phyloP scores from a whole-genome alignment of 2,113 vertebrate species.

The Aegithalos caudatus region DNA sequence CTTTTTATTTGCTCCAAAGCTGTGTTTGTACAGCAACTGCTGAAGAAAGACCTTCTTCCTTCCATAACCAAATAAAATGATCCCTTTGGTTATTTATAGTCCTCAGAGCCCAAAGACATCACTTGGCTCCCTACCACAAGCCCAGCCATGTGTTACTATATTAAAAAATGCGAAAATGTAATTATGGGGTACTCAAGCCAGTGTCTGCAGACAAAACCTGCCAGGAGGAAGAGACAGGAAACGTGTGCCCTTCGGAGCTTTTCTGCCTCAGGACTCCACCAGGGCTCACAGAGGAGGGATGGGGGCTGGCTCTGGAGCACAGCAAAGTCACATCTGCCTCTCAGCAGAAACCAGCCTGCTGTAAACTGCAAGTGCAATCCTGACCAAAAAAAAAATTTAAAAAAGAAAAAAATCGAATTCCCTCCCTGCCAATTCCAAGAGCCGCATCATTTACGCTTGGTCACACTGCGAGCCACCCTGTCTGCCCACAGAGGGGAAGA shows the following conservation, averaged over 20 bases:
- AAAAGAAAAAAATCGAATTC: not conserved
- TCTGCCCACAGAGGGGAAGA: conserved; percentile 54
- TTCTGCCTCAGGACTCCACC: conserved; percentile 36
- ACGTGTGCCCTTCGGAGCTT: conserved; percentile 37
- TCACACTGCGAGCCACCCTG: conserved; percentile 42
- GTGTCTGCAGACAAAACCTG: conserved; percentile 75
- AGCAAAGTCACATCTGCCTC: not conserved
- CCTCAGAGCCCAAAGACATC: conserved; percentile 67
- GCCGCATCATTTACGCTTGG: conserved; percentile 29
- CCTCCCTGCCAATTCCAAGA: conserved; percentile 13
- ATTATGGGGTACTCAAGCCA: conserved; percentile 75
- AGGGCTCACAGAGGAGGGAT: not conserved
- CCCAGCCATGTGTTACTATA: conserved; percentile 79
- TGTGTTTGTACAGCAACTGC: conserved; percentile 53
- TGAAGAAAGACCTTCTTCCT: conserved; percentile 71
- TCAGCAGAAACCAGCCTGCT: not conserved
- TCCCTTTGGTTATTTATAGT: conserved; percentile 78
- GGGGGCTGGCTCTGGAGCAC: not conserved
- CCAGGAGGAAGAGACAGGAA: conserved; percentile 70
- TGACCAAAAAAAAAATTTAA: not conserved
- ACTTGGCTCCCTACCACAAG: conserved; percentile 74
- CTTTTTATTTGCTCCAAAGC: conserved; percentile 47
- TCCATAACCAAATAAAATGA: conserved; percentile 72
- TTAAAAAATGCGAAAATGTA: conserved; percentile 80
- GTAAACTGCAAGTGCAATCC: not conserved